phyloP scores from a whole-genome alignment of 2,113 vertebrate genomes.

The Colistium nudipinnis region DNA sequence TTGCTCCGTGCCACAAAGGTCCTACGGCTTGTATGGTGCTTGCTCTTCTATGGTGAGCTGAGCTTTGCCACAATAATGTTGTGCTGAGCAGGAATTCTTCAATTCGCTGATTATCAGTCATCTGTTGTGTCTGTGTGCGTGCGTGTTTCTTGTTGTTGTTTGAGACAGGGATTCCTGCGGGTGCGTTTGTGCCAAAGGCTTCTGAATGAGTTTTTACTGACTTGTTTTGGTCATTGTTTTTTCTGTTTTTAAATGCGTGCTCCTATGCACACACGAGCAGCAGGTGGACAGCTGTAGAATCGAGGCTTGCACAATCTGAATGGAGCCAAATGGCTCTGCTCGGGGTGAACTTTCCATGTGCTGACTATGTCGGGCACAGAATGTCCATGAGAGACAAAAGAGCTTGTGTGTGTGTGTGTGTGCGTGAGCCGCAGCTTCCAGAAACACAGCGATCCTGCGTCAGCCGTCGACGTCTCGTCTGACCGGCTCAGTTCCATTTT shows the following conservation, averaged over 20 bases:
- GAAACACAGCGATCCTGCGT: conserved; percentile 10
- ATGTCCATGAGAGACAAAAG: conserved; percentile 32
- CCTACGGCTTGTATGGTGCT: background rate
- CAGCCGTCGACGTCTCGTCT: conserved; percentile 9
- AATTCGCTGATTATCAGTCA: too few relatives aligned
- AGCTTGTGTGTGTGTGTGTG: conserved; percentile 56
- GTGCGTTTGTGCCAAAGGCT: too few relatives aligned
- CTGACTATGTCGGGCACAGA: conserved; percentile 11
- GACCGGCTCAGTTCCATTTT: background rate
- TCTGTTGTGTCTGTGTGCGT: too few relatives aligned
- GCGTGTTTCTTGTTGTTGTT: too few relatives aligned
- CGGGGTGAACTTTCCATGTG: conserved; percentile 1
- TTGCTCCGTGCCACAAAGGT: background rate
- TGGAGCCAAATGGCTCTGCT: background rate
- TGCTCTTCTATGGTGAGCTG: background rate
- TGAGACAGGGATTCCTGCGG: too few relatives aligned
- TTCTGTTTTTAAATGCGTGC: too few relatives aligned
- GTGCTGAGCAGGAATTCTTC: too few relatives aligned
- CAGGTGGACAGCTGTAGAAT: too few relatives aligned
- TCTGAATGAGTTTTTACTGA: too few relatives aligned
- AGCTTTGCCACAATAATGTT: too few relatives aligned
- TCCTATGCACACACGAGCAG: too few relatives aligned
- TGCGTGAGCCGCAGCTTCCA: conserved; percentile 37
- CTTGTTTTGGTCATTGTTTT: too few relatives aligned
- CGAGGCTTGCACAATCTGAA: background rate